Base-by-base conservation (phyloP, 2,113 vertebrate genomes). In the Fukomys damarensis region DNA sequence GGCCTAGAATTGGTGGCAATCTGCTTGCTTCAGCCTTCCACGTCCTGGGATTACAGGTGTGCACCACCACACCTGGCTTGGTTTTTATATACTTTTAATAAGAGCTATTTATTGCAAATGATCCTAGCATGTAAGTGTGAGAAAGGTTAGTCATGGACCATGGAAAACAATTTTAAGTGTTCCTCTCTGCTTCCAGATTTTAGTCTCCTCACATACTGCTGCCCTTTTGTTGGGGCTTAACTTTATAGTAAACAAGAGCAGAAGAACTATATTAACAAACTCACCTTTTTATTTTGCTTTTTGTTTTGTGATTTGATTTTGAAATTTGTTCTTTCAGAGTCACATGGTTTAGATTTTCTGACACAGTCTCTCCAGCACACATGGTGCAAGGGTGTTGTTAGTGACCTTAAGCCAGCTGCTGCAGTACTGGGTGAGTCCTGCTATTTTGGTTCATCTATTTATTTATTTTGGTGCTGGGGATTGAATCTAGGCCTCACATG, bases 301-400 rank as follows among this genome's bases (percentile, higher is more conserved):
- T 95, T 86, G 61, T 54, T 94, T 94, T 35, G 76, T 84, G 41
- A 22, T 52, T 80, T 95, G 58, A 56, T 74, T 54, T 43, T 80
- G 89, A 86, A 84, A 58, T 84, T 28, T 84, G 2, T 81, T 81
- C 43, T 86, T 96, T 56, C 87, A 97, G 96, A 93, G 46, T 95
- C 92, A 35, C 74, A 3, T 59, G 84, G 68, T 20, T 86, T 96
- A 58, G 65, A 76, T 84, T 95, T 96, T 38, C 94, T 96, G 94
- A 49, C 32, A 13, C 95, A 93, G 24, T 96, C 96, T 87, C 30
- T 85, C 2, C 90, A 22, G 85, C 80, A 76, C 61, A 87, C 52
- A 0, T 84, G 74, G 74, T 46, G 30, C 91, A 95, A 54, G 68
- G 38, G 7, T 65, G 49, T 17, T 56, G 72, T 52, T 1, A 4